Evolutionary conservation across 2,888 invertebrate genomes (phyloP).

Genomic region (Cataglyphis albicans): DNA sequence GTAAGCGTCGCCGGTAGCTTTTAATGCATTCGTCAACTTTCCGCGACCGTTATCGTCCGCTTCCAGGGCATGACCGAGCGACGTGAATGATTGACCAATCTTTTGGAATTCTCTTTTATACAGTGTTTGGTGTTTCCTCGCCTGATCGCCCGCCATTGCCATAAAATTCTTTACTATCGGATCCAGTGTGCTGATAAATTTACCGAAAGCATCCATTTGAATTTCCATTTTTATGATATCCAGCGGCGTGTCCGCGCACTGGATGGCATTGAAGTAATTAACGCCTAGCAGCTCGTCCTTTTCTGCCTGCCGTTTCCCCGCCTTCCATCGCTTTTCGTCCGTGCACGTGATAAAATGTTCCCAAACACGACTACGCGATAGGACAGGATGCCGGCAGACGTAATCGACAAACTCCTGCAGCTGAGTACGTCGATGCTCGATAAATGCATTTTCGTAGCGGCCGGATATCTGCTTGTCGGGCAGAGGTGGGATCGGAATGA

Average conservation of each 20-base stretch:
- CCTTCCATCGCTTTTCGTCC: conserved; percentile 99
- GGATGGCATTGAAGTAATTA: conserved; percentile 95
- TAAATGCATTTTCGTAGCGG: conserved; percentile 98
- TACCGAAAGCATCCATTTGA: conserved; percentile 93
- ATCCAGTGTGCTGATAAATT: conserved; percentile 94
- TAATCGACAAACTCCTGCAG: conserved; percentile 98
- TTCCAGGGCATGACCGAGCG: conserved; percentile 93
- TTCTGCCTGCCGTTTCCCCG: conserved; percentile 97
- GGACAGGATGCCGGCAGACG: conserved; percentile 98
- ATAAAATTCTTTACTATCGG: conserved; percentile 94
- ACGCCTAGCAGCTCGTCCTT: conserved; percentile 96
- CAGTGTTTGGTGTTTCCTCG: conserved; percentile 94
- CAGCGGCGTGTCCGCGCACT: conserved; percentile 93
- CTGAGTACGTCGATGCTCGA: conserved; percentile 97
- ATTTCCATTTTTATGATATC: conserved; percentile 91
- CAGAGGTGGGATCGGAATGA: conserved; percentile 97
- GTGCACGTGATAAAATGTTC: conserved; percentile 98
- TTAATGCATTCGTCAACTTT: conserved; percentile 92
- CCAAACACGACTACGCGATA: conserved; percentile 97
- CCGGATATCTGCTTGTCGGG: conserved; percentile 99
- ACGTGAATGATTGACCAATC: conserved; percentile 94
- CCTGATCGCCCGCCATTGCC: conserved; percentile 93
- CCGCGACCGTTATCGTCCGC: conserved; percentile 89
- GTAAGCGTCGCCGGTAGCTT: conserved; percentile 95
- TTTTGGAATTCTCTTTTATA: conserved; percentile 97